Percentiles rank a stretch among this genome's conserved stretches.
Evolutionary conservation across 2,113 vertebrate species (phyloP).

Genomic region (Odontesthes bonariensis): DNA sequence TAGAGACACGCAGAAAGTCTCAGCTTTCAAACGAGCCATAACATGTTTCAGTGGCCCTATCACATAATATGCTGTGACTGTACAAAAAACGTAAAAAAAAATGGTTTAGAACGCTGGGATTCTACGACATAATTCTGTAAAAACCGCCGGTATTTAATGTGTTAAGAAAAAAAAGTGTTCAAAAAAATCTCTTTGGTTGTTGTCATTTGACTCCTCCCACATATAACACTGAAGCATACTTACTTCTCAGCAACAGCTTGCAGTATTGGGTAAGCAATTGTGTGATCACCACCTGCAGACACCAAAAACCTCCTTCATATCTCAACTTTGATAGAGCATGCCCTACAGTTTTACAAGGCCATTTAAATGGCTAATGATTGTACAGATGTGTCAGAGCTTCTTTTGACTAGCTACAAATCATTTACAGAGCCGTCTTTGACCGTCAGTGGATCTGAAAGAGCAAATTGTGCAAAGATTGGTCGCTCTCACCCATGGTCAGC

Average conservation of each 20-base stretch:
- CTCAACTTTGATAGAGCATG: not conserved
- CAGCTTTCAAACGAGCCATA: no score
- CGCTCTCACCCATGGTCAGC: slow-evolving; percentile 90
- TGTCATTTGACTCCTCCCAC: no score
- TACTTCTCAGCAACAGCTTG: slow-evolving; percentile 91
- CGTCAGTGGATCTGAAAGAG: not conserved
- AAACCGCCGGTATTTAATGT: no score
- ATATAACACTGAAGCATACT: slow-evolving; percentile 58
- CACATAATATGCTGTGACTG: no score
- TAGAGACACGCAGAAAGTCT: no score
- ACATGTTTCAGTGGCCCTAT: no score
- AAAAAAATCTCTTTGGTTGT: no score
- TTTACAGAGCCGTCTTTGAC: not conserved
- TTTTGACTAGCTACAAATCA: not conserved
- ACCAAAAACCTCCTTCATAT: slow-evolving; percentile 8
- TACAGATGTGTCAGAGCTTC: not conserved
- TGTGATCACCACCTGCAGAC: slow-evolving; percentile 92
- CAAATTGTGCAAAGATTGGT: slow-evolving; percentile 63
- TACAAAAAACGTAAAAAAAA: no score
- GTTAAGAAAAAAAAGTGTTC: no score
- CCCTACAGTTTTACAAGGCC: not conserved
- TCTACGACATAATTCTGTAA: no score
- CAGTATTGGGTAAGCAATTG: slow-evolving; percentile 93
- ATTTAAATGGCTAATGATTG: slow-evolving; percentile 8
- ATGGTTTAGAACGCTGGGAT: no score